Base-by-base conservation (phyloP, 2,797 vertebrate genomes). In the Alectoris magna region DNA sequence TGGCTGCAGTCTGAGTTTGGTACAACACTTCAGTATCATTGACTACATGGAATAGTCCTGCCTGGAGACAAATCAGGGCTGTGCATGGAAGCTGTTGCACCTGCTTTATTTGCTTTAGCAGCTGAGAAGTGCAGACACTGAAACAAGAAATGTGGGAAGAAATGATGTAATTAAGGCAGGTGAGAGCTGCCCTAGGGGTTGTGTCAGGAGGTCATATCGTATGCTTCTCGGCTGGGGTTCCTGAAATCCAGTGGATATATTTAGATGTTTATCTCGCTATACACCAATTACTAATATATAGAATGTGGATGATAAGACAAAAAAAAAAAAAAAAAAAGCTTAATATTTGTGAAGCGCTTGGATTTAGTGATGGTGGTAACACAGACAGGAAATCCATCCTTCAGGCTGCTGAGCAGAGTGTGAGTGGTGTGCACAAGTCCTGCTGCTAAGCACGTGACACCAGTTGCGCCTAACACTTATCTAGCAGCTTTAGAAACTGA, bases 121-220 rank as follows among this genome's bases (percentile, higher is more conserved):
- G 36, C 70, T 91, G 64, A 64, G 36, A 82, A 81, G 34, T 9
- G 23, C 5, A 3, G 23, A 55, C 34, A 6, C 58, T 85, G 88
- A 74, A 66, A 41, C 10, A 79, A 55, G 55, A 53, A 24, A 6
- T 58, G 36, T 1, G 0, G 39, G 71, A 53, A 64, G 58, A 64
- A 67, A 36, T 17, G 6, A 24, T 38, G 1, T 0, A 0, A 53
- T 39, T 67, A 29, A 82, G 53, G 31, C 44, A 77, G 62, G 27
- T 80, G 72, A 80, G 72, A 53, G 66, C 34, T 69, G 60, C 39
- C 22, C 46, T 80, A 62, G 39, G 36, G 58, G 27, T 77, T 0
- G 0, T 31, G 15, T 36, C 59, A 14, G 17, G 60, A 59, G 49
- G 26, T 76, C 0, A 0, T 22, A 12, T 41, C 38, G 10, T 36